These are phyloP conservation scores for Cheilosia urbana DNA, from an alignment of 2,888 invertebrate species.

Conservation along the genomic window DNA sequence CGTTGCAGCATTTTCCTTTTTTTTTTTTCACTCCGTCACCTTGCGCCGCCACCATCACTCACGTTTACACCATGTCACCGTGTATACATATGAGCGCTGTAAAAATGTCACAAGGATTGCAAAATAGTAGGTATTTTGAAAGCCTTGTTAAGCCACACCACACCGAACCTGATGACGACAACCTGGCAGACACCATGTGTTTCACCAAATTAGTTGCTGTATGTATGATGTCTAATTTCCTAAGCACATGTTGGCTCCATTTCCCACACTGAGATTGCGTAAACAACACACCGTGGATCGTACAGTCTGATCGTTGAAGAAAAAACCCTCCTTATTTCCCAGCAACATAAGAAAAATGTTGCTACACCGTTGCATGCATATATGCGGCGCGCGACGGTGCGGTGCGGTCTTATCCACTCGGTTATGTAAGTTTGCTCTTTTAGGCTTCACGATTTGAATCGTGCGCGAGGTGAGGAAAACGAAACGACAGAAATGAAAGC, in stretches of 20 bases:
- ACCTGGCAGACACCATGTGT: conserved; percentile 27
- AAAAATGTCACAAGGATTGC: conserved; percentile 71
- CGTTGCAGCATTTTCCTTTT: conserved; percentile 67
- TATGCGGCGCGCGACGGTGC: not conserved
- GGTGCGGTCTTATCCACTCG: not conserved
- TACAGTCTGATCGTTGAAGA: conserved; percentile 52
- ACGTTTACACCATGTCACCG: conserved; percentile 36
- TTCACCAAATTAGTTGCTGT: conserved; percentile 47
- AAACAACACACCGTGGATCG: conserved; percentile 45
- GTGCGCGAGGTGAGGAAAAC: not conserved
- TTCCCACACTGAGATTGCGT: conserved; percentile 65
- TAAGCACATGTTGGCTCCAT: conserved; percentile 64
- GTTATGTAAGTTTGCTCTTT: conserved; percentile 65
- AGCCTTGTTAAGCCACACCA: conserved; percentile 60
- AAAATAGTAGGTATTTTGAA: conserved; percentile 52
- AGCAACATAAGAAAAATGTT: conserved; percentile 56
- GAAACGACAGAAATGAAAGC: conserved; percentile 64
- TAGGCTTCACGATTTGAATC: not conserved
- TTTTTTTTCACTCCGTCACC: conserved; percentile 29
- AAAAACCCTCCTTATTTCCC: conserved; percentile 37
- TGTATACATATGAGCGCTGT: conserved; percentile 18
- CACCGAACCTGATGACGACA: conserved; percentile 29
- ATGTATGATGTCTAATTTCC: conserved; percentile 68
- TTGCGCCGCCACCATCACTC: conserved; percentile 49
- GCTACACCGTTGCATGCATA: conserved; percentile 50